phyloP scores from a whole-genome alignment of 1,140 invertebrate species.

The Riptortus pedestris region DNA sequence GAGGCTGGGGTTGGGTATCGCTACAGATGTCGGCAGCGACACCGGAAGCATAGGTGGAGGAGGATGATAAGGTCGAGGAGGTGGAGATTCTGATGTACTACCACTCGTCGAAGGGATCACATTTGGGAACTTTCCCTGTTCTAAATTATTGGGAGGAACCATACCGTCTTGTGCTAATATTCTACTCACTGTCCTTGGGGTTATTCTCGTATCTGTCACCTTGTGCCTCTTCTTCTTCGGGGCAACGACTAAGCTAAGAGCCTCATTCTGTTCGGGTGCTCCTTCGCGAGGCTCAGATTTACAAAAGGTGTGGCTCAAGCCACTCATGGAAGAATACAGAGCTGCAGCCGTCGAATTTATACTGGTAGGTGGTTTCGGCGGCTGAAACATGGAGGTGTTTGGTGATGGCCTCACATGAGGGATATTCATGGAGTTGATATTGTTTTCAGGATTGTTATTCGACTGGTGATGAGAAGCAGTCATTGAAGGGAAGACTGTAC shows the following conservation, averaged over 20 bases:
- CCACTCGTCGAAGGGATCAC: constrained; percentile 37
- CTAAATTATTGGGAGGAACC: constrained; percentile 42
- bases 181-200: constrained; percentile 76
- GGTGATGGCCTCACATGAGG: constrained; percentile 57
- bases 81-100: constrained; percentile 42
- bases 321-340: constrained; percentile 42
- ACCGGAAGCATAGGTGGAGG: constrained; percentile 72
- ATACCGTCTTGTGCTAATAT: constrained; percentile 70
- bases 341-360: constrained; percentile 49
- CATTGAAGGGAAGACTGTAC: constrained; percentile 38
- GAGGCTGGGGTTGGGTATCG: constrained; percentile 89
- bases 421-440: constrained; percentile 51
- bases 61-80: constrained; percentile 55
- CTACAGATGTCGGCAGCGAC: constrained; percentile 83
- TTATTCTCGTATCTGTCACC: constrained; percentile 91
- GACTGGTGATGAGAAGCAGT: constrained; percentile 28
- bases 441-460: constrained; percentile 42
- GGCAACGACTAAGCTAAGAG: constrained; percentile 82
- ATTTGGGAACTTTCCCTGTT: constrained; percentile 36
- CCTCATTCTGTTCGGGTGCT: constrained; percentile 82
- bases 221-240: constrained; percentile 95
- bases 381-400: constrained; percentile 61
- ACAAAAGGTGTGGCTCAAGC: constrained; percentile 56
- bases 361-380: constrained; percentile 59
- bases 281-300: constrained; percentile 51